Base-by-base conservation (phyloP, 2,797 vertebrate genomes). In the Typhlichthys eigenmanni region DNA sequence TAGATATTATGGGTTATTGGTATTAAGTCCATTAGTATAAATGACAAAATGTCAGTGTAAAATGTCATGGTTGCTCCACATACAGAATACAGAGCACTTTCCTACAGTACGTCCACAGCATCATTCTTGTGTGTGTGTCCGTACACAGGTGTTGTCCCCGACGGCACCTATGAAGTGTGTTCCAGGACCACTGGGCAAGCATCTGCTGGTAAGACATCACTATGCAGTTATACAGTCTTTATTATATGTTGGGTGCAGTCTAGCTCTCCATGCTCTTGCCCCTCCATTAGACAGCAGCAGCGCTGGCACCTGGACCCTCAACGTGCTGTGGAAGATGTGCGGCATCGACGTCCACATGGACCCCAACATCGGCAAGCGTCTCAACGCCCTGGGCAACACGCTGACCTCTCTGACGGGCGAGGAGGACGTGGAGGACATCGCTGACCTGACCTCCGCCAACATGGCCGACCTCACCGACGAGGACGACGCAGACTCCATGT, bases 261-360 rank as follows among this genome's bases (percentile, higher is more conserved):
- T 4, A 52, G n/a, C 1, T 53, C 17, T 52, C n/a, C 46, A 43
- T 32, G 12, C n/a, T 32, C 38, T 5, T 29, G 7, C 43, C 4
- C 10, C 8, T 62, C 19, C n/a, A 55, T 47, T 87, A 98, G 98
- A 98, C 78, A 99, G 98, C 88, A 98, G 92, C 60, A 99, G 98
- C 54, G 98, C 97, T 2, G 98, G 98, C 3, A 98, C 95, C n/a
- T 99, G 98, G 98, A 98, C 96, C 0, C 91, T 99, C 52, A 99
- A 99, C 13, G 95, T 99, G 0, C 82, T 99, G 1, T 99, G 98
- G 98, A 99, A 99, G 81, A 99, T 99, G 98, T 99, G 98, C 32
- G 98, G 98, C 48, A 99, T 99, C 5, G 97, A 98, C 48, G 98
- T 99, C 14, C 98, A 99, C 88, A 99, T 99, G 97, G 98, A 99